Conservation (phyloP, 2,888 invertebrate species). For the Mythimna ferrago region DNA sequence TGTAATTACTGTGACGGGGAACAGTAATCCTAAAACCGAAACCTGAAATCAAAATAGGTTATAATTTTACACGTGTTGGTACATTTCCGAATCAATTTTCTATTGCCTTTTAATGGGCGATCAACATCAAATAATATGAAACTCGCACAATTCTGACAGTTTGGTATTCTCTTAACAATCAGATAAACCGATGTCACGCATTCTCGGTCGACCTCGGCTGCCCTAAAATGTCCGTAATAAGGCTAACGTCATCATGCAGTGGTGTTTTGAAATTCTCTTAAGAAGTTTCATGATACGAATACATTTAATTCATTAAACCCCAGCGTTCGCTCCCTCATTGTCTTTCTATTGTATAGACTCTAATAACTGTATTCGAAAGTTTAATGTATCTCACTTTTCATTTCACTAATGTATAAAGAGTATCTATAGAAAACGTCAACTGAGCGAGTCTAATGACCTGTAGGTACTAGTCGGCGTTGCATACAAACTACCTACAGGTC, state of each 20-base stretch:
- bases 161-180: slow-evolving; percentile 40
- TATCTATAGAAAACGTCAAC: too few relatives aligned
- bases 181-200: slow-evolving; percentile 62
- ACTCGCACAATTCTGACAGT: slow-evolving; percentile 42
- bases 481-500: too few relatives aligned
- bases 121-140: slow-evolving; percentile 56
- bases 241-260: slow-evolving; percentile 23
- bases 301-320: too few relatives aligned
- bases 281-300: neutral
- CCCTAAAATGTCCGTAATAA: slow-evolving; percentile 36
- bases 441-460: too few relatives aligned
- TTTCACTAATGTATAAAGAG: too few relatives aligned
- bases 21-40: too few relatives aligned
- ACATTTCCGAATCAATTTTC: slow-evolving; percentile 48
- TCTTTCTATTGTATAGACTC: too few relatives aligned
- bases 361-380: too few relatives aligned
- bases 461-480: too few relatives aligned
- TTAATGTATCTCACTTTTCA: too few relatives aligned
- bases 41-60: neutral
- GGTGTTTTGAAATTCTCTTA: neutral
- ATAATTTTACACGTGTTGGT: neutral
- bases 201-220: slow-evolving; percentile 20
- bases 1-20: too few relatives aligned
- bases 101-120: slow-evolving; percentile 32
- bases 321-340: too few relatives aligned